Base-by-base conservation (phyloP, 2,888 invertebrate genomes). In the Archips crataeganus region DNA sequence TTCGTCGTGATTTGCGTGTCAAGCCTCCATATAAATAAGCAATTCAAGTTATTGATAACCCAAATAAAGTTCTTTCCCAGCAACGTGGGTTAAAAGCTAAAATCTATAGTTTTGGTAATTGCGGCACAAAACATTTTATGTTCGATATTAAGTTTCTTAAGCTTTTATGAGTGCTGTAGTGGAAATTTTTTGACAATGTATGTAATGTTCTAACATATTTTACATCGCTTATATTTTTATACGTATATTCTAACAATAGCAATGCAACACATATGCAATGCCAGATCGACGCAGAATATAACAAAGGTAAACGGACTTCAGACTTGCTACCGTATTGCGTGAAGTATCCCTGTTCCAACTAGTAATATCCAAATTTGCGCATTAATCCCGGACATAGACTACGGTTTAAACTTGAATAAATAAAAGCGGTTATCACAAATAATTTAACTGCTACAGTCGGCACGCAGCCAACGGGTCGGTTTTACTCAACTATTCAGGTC, bases 381-480 rank as follows among this genome's bases (percentile, higher is more conserved):
- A 32, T 61, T 42, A 66, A 67, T 34, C 54, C 60, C 23, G 59
- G 32, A 45, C 42, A 70, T 42, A 74, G 34, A 51, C 87, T 85
- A 83, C 81, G 78, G 81, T 82, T 82, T 83, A 87, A 89, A 90
- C 85, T 90, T 88, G 84, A 88, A 91, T 90, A 90, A 91, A 92
- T 91, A 87, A 90, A 88, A 88, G 89, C 86, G 87, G 90, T 91
- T 91, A 91, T 92, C 88, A 88, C 89, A 89, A 93, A 92, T 91
- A 90, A 93, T 92, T 91, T 90, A 89, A 89, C 86, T 89, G 90
- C 87, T 88, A 90, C 88, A 90, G 90, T 93, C 90, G 92, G 93
- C 90, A 89, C 89, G 85, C 86, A 89, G 91, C 90, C 91, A 91
- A 87, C 57, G 57, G 54, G 11, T 84, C 83, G 85, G 77, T 77